Percentiles rank a stretch among this genome's conserved stretches.
These are phyloP conservation scores for Leptinotarsa rubiginosa DNA, from an alignment of 2,888 invertebrate genomes.

Conservation along the genomic window DNA sequence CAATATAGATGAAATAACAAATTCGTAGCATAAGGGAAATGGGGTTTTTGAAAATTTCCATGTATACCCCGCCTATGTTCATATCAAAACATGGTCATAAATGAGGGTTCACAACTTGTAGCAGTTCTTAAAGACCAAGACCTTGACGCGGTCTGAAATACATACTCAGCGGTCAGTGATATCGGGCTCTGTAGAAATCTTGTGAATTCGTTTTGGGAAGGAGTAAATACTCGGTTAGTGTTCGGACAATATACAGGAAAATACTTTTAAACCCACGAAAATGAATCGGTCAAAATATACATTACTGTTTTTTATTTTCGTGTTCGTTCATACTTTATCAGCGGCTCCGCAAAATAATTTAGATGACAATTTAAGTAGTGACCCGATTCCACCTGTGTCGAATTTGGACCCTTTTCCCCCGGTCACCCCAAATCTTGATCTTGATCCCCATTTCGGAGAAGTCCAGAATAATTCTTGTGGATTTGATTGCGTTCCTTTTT, in stretches of 20 bases:
- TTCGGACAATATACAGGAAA: not conserved
- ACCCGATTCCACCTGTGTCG: not conserved
- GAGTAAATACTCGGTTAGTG: not conserved
- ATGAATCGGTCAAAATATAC: not conserved
- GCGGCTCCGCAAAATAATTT: not conserved
- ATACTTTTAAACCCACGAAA: not conserved
- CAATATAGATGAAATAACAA: too few relatives aligned
- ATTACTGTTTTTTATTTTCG: not conserved
- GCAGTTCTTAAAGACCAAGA: not conserved
- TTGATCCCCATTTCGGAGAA: constrained; percentile 19
- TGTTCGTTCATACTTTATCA: constrained; percentile 2
- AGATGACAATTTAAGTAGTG: not conserved
- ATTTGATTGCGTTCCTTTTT: constrained; percentile 77
- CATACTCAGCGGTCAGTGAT: not conserved
- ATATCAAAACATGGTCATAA: not conserved
- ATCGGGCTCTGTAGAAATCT: not conserved
- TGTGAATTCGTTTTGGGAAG: not conserved
- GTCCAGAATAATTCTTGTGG: constrained; percentile 57
- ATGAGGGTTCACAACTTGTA: constrained; percentile 10
- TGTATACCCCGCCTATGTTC: constrained; percentile 14
- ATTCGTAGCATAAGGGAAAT: too few relatives aligned
- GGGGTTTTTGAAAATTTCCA: not conserved
- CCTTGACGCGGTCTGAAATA: not conserved
- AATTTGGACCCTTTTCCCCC: not conserved
- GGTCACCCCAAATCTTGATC: not conserved